phyloP scores from a whole-genome alignment of 30 jellyfish, hydroid and myxozoan species.

The Rhopilema esculentum region DNA sequence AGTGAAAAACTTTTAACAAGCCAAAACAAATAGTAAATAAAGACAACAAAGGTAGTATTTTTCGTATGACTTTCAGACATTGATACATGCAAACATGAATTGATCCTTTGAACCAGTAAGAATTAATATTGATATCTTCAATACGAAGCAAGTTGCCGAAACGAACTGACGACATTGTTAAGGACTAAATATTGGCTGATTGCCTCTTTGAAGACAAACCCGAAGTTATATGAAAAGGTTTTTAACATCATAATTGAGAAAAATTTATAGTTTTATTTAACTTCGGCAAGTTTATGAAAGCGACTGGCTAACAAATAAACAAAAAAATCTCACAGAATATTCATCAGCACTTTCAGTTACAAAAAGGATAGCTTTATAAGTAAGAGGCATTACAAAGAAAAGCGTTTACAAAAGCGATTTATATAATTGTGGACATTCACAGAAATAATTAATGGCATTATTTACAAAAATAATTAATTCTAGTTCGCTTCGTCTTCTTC shows the following conservation, averaged over 20 bases:
- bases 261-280: no score
- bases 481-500: no score
- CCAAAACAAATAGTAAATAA: neutral
- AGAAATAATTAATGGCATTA: no score
- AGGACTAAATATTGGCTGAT: neutral
- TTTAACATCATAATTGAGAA: neutral
- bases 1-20: neutral
- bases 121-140: neutral
- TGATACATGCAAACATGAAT: neutral
- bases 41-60: neutral
- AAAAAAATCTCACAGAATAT: no score
- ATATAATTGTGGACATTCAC: no score
- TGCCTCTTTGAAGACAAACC: neutral
- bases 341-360: no score
- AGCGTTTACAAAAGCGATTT: no score
- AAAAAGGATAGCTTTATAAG: no score
- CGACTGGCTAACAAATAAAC: no score
- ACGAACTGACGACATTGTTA: neutral
- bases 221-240: neutral
- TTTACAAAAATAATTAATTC: no score
- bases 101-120: neutral
- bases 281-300: neutral
- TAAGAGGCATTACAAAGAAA: no score
- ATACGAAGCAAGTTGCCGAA: neutral
- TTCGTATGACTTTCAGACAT: neutral